phyloP scores from a whole-genome alignment of 2,888 invertebrate genomes.

The Hypercompe scribonia region DNA sequence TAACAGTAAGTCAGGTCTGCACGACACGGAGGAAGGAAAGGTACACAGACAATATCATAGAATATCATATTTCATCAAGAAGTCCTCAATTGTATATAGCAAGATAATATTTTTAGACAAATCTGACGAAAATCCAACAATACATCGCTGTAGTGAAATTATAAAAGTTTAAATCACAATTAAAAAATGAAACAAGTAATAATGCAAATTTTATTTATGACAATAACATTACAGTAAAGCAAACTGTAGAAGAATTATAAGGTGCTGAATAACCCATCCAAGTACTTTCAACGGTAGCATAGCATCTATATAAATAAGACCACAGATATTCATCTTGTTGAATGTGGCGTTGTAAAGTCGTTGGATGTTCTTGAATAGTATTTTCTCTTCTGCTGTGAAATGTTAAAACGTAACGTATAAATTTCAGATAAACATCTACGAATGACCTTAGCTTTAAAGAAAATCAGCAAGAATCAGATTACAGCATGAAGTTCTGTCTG shows the following conservation, averaged over 20 bases:
- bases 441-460: no score
- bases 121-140: no score
- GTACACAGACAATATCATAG: no score
- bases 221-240: constrained; percentile 6
- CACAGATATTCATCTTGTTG: not conserved
- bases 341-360: not conserved
- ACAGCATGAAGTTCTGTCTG: no score
- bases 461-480: no score
- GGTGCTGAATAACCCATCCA: constrained; percentile 8
- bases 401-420: not conserved
- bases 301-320: not conserved
- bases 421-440: no score
- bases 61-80: no score
- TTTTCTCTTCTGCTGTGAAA: not conserved
- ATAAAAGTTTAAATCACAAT: not conserved
- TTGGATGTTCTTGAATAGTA: not conserved
- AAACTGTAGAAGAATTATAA: constrained; percentile 16
- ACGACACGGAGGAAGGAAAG: no score
- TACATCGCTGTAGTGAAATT: not conserved
- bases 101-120: no score
- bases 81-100: no score
- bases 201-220: not conserved
- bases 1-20: no score
- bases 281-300: not conserved
- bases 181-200: not conserved